Base-by-base conservation (phyloP, 1,140 invertebrate genomes). In the Ooceraea biroi region DNA sequence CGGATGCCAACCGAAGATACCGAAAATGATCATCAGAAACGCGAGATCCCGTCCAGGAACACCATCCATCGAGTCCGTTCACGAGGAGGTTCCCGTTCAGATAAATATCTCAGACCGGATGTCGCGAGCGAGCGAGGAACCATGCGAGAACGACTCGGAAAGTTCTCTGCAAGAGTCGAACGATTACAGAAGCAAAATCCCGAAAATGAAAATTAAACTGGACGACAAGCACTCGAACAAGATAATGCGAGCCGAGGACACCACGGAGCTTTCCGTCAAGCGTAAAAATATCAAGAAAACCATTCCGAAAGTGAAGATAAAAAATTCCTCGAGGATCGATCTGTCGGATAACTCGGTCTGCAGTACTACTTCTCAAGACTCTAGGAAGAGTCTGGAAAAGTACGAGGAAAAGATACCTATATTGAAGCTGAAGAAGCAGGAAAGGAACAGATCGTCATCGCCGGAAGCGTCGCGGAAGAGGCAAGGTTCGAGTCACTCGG, bases 21-120 rank as follows among this genome's bases (percentile, higher is more conserved):
- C 94, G 82, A 94, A 94, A 72, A 94, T 94, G 92, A 94, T 94
- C 30, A 94, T 94, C 60, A 88, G 92, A 48, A 94, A 94, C 27
- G 90, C 89, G 8, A 89, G 85, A 68, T 94, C 93, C 17, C 89
- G 94, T 22, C 92, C 94, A 1, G 85, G 85, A 17, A 94, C 93
- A 0, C 94, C 93, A n/a, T 92, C 90, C 0, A 85, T 92, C 25
- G 91, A 94, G 46, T 91, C 76, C 3, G 71, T 84, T 48, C 52
- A 46, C n/a, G 85, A 88, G 10, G 83, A 84, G 48, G 5, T 3
- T 25, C 57, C 69, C 27, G 19, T 12, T 41, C 77, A 86, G 46
- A 48, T 8, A 41, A 82, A n/a, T 25, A 25, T 55, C 0, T 25
- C 36, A 11, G 36, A 30, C 11, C 85, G 52, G 41, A 68, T 7